Evolutionary conservation across 2,797 vertebrate species (phyloP).

Genomic region (Sciaenops ocellatus): DNA sequence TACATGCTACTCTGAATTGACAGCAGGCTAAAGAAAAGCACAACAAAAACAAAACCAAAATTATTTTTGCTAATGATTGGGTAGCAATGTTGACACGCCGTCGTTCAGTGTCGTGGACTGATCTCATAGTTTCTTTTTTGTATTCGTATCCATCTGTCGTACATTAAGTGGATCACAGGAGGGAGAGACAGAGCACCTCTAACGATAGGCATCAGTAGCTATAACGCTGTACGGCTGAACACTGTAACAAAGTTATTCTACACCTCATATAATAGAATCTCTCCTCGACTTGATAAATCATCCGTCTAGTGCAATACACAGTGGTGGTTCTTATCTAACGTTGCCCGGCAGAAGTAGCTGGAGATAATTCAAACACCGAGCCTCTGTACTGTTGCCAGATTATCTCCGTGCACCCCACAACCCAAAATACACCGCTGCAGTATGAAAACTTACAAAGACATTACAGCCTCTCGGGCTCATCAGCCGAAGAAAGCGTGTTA

Average conservation of each 20-base stretch:
- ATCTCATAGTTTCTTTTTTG: conserved; percentile 34
- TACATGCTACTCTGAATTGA: conserved; percentile 24
- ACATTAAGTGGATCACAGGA: conserved; percentile 34
- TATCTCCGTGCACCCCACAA: conserved; percentile 39
- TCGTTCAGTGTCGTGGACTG: conserved; percentile 15
- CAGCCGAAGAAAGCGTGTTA: conserved; percentile 41
- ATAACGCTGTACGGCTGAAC: conserved; percentile 26
- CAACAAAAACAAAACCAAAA: conserved; percentile 45
- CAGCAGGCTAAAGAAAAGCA: conserved; percentile 70
- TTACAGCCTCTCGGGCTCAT: conserved; percentile 51
- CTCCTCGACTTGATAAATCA: conserved; percentile 64
- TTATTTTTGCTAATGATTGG: conserved; percentile 40
- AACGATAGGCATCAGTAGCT: conserved; percentile 39
- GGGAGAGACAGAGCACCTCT: conserved; percentile 24
- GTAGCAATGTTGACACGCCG: not conserved
- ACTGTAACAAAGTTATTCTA: conserved; percentile 66
- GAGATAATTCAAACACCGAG: conserved; percentile 74
- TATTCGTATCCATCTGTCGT: conserved; percentile 22
- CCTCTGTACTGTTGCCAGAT: conserved; percentile 67
- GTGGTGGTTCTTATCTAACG: conserved; percentile 64
- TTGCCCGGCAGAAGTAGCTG: conserved; percentile 58
- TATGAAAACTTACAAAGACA: conserved; percentile 46
- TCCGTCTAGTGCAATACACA: conserved; percentile 56
- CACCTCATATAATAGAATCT: conserved; percentile 56
- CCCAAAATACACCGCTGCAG: conserved; percentile 44